phyloP scores from a whole-genome alignment of 2,113 vertebrate genomes.

The Cyanocitta stelleri region DNA sequence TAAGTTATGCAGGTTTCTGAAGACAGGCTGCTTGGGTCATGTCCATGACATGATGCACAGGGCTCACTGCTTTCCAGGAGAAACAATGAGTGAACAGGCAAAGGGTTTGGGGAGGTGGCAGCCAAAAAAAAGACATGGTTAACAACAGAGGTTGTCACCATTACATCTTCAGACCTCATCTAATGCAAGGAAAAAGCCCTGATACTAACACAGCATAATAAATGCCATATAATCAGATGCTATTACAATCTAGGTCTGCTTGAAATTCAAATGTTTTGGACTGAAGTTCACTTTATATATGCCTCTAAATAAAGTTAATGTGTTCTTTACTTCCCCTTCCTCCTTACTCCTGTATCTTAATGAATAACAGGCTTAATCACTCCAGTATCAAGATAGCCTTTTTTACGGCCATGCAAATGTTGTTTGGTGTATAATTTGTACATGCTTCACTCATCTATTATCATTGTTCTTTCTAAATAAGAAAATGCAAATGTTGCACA shows the following conservation, averaged over 20 bases:
- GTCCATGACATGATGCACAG: accelerated
- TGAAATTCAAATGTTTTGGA: constrained; percentile 6
- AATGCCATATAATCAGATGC: not conserved
- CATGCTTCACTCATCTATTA: constrained; percentile 73
- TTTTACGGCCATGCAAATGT: constrained; percentile 52
- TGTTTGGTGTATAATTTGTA: constrained; percentile 66
- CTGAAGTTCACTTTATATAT: not conserved
- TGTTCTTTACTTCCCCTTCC: not conserved
- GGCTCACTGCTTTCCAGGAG: not conserved
- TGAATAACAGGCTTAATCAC: constrained; percentile 57
- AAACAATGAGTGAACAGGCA: not conserved
- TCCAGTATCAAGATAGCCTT: constrained; percentile 44
- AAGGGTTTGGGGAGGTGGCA: not conserved
- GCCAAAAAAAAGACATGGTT: not conserved
- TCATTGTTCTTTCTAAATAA: constrained; percentile 80
- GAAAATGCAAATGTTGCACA: constrained; percentile 78
- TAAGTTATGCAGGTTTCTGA: not conserved
- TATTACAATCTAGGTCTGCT: not conserved
- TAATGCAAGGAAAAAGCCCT: not conserved
- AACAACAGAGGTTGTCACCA: not conserved
- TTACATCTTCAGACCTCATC: not conserved
- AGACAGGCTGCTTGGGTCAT: not conserved
- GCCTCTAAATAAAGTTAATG: not conserved
- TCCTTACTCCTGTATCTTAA: constrained; percentile 12
- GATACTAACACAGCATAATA: not conserved